phyloP scores from a whole-genome alignment of 2,113 vertebrate species.

The Cromileptes altivelis region DNA sequence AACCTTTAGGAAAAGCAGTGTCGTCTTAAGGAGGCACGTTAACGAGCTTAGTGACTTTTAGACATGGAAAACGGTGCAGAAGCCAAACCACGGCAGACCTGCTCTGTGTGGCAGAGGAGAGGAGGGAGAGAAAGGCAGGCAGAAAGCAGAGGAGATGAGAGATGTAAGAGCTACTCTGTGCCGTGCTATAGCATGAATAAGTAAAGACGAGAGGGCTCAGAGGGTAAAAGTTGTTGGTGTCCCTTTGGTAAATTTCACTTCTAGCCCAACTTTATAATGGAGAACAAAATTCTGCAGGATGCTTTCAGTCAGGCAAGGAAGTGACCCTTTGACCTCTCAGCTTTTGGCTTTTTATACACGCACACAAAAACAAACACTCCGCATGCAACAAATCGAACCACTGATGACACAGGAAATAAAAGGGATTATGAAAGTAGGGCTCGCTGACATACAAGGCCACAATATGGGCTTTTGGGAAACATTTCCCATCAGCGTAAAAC shows the following conservation, averaged over 20 bases:
- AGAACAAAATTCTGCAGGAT: slow-evolving; percentile 14
- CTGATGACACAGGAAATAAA: slow-evolving; percentile 36
- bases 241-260: slow-evolving; percentile 19
- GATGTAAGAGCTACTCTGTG: slow-evolving; percentile 24
- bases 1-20: slow-evolving; percentile 73
- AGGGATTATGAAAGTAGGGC: slow-evolving; percentile 3
- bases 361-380: slow-evolving; percentile 1
- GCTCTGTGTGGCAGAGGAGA: slow-evolving; percentile 29
- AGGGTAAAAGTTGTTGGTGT: slow-evolving; percentile 2
- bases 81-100: slow-evolving; percentile 65
- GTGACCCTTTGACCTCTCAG: not conserved
- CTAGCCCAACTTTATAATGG: not conserved
- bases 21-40: slow-evolving; percentile 63
- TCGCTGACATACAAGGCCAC: not conserved
- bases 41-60: slow-evolving; percentile 59
- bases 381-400: not conserved
- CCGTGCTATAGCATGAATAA: slow-evolving; percentile 9
- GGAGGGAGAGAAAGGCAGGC: not conserved
- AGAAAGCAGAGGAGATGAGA: slow-evolving; percentile 1
- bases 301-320: slow-evolving; percentile 14
- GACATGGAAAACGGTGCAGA: slow-evolving; percentile 69
- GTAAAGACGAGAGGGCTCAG: slow-evolving; percentile 22
- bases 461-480: not conserved
- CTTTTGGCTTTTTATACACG: not conserved
- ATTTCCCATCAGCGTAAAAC: not conserved